These are phyloP conservation scores for Oryctolagus cuniculus DNA, from an alignment of 2,113 vertebrate species.

Conservation along the genomic window DNA sequence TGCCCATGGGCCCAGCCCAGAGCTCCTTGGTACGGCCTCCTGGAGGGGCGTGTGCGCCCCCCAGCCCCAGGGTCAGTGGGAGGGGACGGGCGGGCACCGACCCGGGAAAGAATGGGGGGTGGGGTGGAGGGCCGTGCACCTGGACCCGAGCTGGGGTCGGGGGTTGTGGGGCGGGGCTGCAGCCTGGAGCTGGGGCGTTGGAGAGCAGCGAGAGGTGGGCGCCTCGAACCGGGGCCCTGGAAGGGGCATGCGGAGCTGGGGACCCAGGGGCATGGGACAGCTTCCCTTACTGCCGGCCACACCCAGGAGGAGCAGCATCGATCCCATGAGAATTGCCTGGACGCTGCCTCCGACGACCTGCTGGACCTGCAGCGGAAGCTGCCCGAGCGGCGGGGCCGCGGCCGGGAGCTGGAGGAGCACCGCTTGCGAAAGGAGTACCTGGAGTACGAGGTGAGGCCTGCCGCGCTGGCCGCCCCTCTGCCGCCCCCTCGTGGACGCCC, in stretches of 20 bases:
- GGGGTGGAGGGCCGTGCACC: background rate
- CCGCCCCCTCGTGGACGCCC: slow-evolving; percentile 72
- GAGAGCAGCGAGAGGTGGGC: no score
- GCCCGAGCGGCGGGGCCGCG: slow-evolving; percentile 87
- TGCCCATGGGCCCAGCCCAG: slow-evolving; percentile 89
- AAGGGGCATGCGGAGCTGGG: no score
- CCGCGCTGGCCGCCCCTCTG: background rate
- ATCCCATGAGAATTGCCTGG: slow-evolving; percentile 89
- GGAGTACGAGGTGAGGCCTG: slow-evolving; percentile 85
- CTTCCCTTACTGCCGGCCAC: no score
- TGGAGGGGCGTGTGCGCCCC: no score
- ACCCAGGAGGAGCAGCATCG: slow-evolving; percentile 93
- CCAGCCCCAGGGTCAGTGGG: background rate
- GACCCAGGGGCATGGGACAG: background rate
- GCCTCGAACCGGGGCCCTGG: background rate
- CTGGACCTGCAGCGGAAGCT: slow-evolving; percentile 87
- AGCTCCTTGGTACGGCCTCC: slow-evolving; percentile 87
- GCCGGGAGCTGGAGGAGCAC: slow-evolving; percentile 90
- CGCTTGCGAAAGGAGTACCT: slow-evolving; percentile 86
- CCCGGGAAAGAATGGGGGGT: accelerated
- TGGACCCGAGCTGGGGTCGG: background rate
- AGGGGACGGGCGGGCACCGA: no score
- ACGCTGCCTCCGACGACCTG: slow-evolving; percentile 90
- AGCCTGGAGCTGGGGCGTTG: no score
- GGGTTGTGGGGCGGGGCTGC: background rate